Conservation (phyloP, 2,888 invertebrate genomes). For the Pachymerium ferrugineum region DNA sequence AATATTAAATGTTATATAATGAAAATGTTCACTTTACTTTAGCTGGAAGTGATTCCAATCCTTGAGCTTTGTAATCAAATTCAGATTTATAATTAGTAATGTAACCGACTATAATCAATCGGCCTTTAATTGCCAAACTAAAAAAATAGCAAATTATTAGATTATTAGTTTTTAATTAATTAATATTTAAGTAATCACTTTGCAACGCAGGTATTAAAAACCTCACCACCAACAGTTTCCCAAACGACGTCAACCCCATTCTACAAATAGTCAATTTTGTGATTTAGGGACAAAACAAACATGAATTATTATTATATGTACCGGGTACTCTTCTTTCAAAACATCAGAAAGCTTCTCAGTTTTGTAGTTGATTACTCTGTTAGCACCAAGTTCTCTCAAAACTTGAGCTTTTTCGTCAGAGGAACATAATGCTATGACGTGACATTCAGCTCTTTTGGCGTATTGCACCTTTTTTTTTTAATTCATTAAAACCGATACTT, state of each 20-base stretch:
- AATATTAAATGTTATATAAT: not conserved
- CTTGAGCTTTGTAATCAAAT: not conserved
- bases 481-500: not conserved
- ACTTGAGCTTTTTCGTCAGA: conserved; percentile 44
- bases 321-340: conserved; percentile 44
- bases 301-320: conserved; percentile 37
- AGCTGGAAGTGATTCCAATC: not conserved
- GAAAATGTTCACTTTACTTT: not conserved
- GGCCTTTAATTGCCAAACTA: conserved; percentile 43
- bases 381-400: conserved; percentile 45
- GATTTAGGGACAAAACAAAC: not conserved
- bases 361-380: conserved; percentile 46
- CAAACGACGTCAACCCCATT: conserved; percentile 46
- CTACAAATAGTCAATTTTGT: conserved; percentile 37
- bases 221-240: conserved; percentile 45
- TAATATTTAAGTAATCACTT: not conserved
- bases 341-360: conserved; percentile 43
- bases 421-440: conserved; percentile 46
- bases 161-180: not conserved
- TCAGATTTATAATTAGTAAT: conserved; percentile 43
- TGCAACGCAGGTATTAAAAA: conserved; percentile 38
- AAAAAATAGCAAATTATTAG: not conserved
- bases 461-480: conserved; percentile 39
- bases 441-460: conserved; percentile 44
- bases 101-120: conserved; percentile 45